Base-by-base conservation (phyloP, 2,888 invertebrate genomes). In the Clepsis dumicolana region DNA sequence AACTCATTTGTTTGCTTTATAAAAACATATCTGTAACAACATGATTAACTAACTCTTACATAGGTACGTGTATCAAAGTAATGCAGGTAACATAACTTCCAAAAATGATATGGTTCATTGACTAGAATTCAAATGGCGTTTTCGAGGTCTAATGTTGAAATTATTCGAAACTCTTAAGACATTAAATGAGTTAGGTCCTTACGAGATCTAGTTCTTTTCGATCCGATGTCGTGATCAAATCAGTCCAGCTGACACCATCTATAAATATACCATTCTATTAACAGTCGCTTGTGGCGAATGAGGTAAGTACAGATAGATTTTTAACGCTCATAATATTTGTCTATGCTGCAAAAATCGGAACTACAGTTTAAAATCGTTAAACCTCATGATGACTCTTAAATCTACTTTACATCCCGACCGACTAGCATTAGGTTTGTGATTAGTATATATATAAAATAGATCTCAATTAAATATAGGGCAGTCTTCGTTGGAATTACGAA, bases 381-480 rank as follows among this genome's bases (percentile, higher is more conserved):
- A 68, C 68, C 62, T 64, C 68, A 64, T 68, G 68, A 59, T 72
- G 74, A 77, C 80, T 77, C 85, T 82, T 83, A 87, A 84, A 78
- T 76, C 88, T 89, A 88, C 81, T 80, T 79, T 79, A n/a, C n/a
- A 77, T 74, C 78, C 81, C 74, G 80, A 84, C 87, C 85, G 87
- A 89, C 91, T 91, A 91, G 87, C 82, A 85, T 87, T 85, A 88
- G 83, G 84, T 88, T 86, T 89, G 88, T 90, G 90, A 86, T 90
- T 92, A 92, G 85, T 86, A 89, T 90, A 91, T 78, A 76, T 91
- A 92, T 89, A 93, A 93, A 93, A 93, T 92, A 93, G 89, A 90
- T 91, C 84, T 91, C 90, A 91, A 91, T 91, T 92, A 92, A 91
- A 88, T 90, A 90, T 92, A 93, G 91, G 93, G 91, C 93, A 93